These are phyloP conservation scores for Ephydatia muelleri DNA, from an alignment of 37 sponge, comb jelly and placozoan species.

Conservation along the genomic window DNA sequence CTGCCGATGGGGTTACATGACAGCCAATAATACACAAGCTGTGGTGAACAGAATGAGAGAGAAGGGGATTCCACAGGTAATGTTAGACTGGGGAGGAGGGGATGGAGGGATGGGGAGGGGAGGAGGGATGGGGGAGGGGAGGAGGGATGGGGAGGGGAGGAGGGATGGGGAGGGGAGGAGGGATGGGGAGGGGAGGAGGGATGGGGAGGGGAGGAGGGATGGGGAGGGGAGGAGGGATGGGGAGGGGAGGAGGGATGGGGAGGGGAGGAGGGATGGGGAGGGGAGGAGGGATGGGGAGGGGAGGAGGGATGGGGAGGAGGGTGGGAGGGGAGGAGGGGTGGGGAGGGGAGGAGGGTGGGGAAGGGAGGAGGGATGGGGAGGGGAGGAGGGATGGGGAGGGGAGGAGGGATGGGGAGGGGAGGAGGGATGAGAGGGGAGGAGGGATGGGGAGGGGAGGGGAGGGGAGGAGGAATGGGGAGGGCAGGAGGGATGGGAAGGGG, in stretches of 20 bases:
- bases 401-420: background rate
- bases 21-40: conserved; percentile 33
- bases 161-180: background rate
- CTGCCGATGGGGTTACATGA: conserved; percentile 81
- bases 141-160: background rate
- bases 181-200: background rate
- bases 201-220: background rate
- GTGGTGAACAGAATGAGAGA: conserved; percentile 75
- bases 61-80: conserved; percentile 52
- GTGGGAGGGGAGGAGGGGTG: background rate
- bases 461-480: background rate
- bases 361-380: background rate
- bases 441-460: background rate
- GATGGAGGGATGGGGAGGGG: background rate
- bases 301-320: too few relatives aligned
- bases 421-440: background rate
- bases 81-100: background rate
- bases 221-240: background rate
- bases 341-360: background rate
- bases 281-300: background rate
- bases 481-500: too few relatives aligned
- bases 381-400: background rate
- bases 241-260: background rate
- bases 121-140: background rate
- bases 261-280: background rate